These are phyloP conservation scores for Sardinella longiceps DNA, from an alignment of 2,797 vertebrate species.

Conservation along the genomic window DNA sequence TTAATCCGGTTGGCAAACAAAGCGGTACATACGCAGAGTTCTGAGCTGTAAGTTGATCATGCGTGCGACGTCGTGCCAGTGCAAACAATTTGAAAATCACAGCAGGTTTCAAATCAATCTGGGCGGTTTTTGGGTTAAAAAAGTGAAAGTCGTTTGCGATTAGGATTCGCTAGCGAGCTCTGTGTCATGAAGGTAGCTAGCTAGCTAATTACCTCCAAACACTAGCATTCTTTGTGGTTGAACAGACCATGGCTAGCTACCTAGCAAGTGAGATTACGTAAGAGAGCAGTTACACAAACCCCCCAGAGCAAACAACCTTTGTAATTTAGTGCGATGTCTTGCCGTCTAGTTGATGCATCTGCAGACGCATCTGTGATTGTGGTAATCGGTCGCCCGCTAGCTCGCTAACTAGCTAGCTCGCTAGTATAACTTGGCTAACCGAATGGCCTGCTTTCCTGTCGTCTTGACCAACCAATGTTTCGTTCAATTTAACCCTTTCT, in stretches of 20 bases:
- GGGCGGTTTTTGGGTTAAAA: conserved; percentile 65
- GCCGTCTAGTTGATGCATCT: conserved; percentile 12
- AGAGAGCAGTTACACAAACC: conserved; percentile 18
- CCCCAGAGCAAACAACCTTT: conserved; percentile 12
- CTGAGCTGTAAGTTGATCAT: neutral
- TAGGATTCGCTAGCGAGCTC: conserved; percentile 37
- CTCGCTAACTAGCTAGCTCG: conserved; percentile 65
- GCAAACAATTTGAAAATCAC: conserved; percentile 38
- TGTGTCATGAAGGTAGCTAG: conserved; percentile 32
- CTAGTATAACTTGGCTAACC: conserved; percentile 58
- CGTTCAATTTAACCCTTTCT: conserved; percentile 69
- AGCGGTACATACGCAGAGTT: conserved; percentile 12
- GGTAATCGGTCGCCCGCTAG: conserved; percentile 60
- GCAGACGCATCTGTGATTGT: conserved; percentile 54
- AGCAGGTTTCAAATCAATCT: conserved; percentile 55
- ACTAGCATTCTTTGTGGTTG: conserved; percentile 16
- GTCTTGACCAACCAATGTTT: conserved; percentile 60
- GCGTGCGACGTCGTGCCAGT: neutral
- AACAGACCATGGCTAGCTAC: conserved; percentile 23
- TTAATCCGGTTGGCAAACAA: conserved; percentile 29
- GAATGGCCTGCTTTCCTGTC: conserved; percentile 65
- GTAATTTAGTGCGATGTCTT: conserved; percentile 17
- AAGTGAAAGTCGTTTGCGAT: conserved; percentile 63
- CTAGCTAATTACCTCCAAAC: conserved; percentile 39
- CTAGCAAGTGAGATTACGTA: conserved; percentile 25